Base-by-base conservation (phyloP, 2,797 vertebrate genomes). In the Crenichthys baileyi region DNA sequence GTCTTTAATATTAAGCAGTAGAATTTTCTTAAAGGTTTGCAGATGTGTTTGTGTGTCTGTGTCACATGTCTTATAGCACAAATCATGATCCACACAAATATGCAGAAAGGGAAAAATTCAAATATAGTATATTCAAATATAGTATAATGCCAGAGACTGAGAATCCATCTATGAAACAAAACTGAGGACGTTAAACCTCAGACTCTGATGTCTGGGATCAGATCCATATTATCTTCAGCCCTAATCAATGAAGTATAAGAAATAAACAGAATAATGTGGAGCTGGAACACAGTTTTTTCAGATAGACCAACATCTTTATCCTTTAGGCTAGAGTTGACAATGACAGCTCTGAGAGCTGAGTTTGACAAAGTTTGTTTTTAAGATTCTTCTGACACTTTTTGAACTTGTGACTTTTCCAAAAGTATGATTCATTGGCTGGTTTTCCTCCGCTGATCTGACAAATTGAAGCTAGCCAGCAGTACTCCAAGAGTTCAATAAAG, bases 291-390 rank as follows among this genome's bases (percentile, higher is more conserved):
- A 7, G 6, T 1, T 7, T 8, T 31, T 36, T 20, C 60, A 36
- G 36, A 41, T 2, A 67, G 20, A 67, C 12, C 18, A 12, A 24
- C 9, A 67, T 12, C 63, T 67, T 24, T 24, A 24, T 22, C 18
- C 31, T 41, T 67, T 20, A 24, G 36, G 63, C 12, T 2, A 24
- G 29, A 63, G 63, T 2, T 0, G 20, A 24, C 20, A n/a, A 39
- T 44, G 41, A 1, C 11, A 44, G 39, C 39, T 68, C 39, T 67
- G 5, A 44, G n/a, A 68, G 22, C 44, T 68, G 24, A 68, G 39
- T 68, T 44, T 15, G n/a, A n/a, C 11, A 44, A 68, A 68, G 65
- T 68, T 68, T 68, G 11, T 44, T 46, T 68, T n/a, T 68, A 68
- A n/a, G 39, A n/a, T 68, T 68, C 24, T 46, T 13, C 20, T 22